Percentiles rank a stretch among this genome's conserved stretches.
Conservation (phyloP, 2,113 vertebrate species). For the Pterocles gutturalis region DNA sequence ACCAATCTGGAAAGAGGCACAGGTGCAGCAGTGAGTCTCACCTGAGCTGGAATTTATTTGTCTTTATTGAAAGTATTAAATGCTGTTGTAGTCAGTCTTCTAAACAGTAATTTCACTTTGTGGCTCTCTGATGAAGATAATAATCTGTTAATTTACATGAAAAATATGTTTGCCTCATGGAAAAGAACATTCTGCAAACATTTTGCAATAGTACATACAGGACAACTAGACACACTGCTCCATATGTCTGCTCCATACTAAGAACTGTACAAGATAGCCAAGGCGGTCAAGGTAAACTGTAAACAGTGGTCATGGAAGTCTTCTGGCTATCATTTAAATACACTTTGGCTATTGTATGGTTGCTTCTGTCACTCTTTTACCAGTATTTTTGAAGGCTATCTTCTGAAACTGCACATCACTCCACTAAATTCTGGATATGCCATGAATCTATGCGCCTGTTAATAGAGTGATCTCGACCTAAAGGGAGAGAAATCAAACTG, state of each 20-base stretch:
- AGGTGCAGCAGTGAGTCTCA: background rate
- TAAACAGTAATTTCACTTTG: background rate
- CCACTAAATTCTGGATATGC: background rate
- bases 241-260: background rate
- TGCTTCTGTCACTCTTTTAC: background rate
- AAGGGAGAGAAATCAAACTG: slow-evolving; percentile 4
- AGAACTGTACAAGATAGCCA: background rate
- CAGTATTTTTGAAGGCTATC: background rate
- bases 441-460: background rate
- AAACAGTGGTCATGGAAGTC: background rate
- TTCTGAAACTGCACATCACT: background rate
- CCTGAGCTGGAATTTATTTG: background rate
- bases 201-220: background rate
- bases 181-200: background rate
- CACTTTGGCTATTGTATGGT: background rate
- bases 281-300: background rate
- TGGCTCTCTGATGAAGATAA: background rate
- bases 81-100: background rate
- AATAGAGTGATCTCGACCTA: background rate
- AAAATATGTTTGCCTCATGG: background rate
- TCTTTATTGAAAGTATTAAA: background rate
- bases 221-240: background rate
- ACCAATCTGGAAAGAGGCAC: background rate
- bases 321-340: background rate
- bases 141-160: background rate